A percentile compares a stretch with the other conserved stretches of the same genome.
These are phyloP conservation scores for Anticlea derivata DNA, from an alignment of 2,888 invertebrate genomes.

Conservation along the genomic window DNA sequence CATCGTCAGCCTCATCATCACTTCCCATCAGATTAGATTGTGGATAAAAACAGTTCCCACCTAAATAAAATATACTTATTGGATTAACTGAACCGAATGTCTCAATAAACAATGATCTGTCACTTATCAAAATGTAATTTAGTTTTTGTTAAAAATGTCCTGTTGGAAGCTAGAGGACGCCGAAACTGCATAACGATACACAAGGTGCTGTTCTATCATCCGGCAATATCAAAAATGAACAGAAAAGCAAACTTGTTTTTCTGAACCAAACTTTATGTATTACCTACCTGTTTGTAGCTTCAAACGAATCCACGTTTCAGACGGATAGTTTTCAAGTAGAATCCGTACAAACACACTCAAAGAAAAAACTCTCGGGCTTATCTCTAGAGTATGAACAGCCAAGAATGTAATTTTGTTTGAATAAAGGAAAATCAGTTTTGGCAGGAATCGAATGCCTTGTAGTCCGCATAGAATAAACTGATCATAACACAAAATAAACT, in stretches of 20 bases:
- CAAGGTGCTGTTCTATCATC: neutral
- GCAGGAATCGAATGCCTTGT: too few relatives aligned
- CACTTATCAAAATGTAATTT: too few relatives aligned
- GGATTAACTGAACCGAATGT: too few relatives aligned
- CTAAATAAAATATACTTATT: too few relatives aligned
- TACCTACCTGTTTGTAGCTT: conserved; percentile 9
- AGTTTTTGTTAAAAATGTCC: too few relatives aligned
- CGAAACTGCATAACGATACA: neutral
- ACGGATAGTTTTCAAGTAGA: conserved; percentile 22
- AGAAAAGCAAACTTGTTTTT: conserved; percentile 10
- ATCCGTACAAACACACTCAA: conserved; percentile 6
- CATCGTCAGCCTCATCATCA: too few relatives aligned
- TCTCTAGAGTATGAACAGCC: conserved; percentile 9
- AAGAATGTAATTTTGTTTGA: conserved; percentile 16
- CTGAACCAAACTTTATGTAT: conserved; percentile 14
- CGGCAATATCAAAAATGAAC: neutral
- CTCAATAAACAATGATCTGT: too few relatives aligned
- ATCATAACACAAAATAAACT: too few relatives aligned
- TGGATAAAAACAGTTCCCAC: too few relatives aligned
- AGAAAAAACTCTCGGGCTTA: conserved; percentile 9
- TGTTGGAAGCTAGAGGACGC: too few relatives aligned
- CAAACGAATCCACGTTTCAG: conserved; percentile 10
- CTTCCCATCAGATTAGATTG: too few relatives aligned
- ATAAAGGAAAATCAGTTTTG: conserved; percentile 5
- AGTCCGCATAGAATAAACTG: too few relatives aligned